Conservation (phyloP, 2,113 vertebrate genomes). For the Oceanodroma tethys region DNA sequence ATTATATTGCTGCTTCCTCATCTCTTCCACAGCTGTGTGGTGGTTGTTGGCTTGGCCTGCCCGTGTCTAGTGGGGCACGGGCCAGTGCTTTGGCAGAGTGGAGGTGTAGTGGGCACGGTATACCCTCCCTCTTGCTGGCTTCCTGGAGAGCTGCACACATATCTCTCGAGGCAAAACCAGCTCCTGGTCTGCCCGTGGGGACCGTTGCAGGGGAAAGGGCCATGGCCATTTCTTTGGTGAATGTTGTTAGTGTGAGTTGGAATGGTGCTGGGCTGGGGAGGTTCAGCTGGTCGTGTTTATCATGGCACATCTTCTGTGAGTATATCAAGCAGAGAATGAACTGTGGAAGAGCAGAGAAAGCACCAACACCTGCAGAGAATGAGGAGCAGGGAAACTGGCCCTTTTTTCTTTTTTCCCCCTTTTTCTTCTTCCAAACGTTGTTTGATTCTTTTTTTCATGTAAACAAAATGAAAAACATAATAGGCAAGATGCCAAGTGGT, state of each 20-base stretch:
- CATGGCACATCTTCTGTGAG: neutral
- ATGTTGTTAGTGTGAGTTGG: neutral
- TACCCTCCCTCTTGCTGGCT: neutral
- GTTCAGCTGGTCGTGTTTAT: neutral
- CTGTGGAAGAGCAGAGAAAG: neutral
- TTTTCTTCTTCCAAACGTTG: neutral
- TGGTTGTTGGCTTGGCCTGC: neutral
- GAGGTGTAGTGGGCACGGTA: rapidly evolving
- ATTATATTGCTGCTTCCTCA: neutral
- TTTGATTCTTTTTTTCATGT: neutral
- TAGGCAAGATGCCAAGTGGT: neutral
- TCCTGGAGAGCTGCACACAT: neutral
- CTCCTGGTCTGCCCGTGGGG: neutral
- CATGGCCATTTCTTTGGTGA: rapidly evolving
- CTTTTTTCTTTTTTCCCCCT: neutral
- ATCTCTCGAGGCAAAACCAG: rapidly evolving
- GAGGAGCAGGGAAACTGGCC: neutral
- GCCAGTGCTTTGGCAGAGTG: neutral
- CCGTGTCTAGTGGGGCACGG: rapidly evolving
- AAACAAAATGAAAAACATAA: neutral
- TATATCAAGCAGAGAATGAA: neutral
- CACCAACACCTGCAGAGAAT: neutral
- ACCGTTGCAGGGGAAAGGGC: neutral
- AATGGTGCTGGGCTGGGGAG: neutral
- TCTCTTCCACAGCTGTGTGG: neutral